These are phyloP conservation scores for Apamea anceps DNA, from an alignment of 2,888 invertebrate genomes.

Conservation along the genomic window DNA sequence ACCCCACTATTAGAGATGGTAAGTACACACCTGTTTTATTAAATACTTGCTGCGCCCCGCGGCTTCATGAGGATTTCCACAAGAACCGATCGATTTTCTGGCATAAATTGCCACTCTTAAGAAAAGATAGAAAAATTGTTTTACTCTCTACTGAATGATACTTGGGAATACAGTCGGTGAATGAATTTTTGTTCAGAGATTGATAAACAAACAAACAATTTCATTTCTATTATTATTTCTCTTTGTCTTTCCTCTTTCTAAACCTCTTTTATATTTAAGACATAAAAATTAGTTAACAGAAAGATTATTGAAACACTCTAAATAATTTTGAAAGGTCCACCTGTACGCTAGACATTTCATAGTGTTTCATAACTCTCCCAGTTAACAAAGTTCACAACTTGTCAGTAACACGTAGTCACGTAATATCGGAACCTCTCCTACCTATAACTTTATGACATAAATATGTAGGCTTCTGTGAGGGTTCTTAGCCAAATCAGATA, in stretches of 20 bases:
- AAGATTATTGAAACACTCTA: no score
- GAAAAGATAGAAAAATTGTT: background rate
- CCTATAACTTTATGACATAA: background rate
- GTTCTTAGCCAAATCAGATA: background rate
- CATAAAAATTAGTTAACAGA: no score
- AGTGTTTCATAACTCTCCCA: background rate
- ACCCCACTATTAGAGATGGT: slow-evolving; percentile 75
- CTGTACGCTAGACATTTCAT: background rate
- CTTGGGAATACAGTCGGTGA: no score
- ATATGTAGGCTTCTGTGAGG: slow-evolving; percentile 4
- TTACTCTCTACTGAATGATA: background rate
- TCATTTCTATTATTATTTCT: background rate
- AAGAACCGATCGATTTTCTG: background rate
- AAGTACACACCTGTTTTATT: slow-evolving; percentile 26
- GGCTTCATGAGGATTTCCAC: background rate
- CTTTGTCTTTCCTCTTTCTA: background rate
- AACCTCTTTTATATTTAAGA: background rate
- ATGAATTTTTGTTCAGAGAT: background rate
- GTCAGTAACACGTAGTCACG: slow-evolving; percentile 12
- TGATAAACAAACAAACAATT: background rate
- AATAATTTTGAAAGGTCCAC: no score
- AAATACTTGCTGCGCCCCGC: background rate
- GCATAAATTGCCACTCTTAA: background rate
- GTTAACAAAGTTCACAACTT: slow-evolving; percentile 16
- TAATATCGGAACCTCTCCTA: no score